Evolutionary conservation across 2,797 vertebrate genomes (phyloP), one percentile per base, ranked within the genome.

Genomic region (Tenualosa thibaudeaui): DNA sequence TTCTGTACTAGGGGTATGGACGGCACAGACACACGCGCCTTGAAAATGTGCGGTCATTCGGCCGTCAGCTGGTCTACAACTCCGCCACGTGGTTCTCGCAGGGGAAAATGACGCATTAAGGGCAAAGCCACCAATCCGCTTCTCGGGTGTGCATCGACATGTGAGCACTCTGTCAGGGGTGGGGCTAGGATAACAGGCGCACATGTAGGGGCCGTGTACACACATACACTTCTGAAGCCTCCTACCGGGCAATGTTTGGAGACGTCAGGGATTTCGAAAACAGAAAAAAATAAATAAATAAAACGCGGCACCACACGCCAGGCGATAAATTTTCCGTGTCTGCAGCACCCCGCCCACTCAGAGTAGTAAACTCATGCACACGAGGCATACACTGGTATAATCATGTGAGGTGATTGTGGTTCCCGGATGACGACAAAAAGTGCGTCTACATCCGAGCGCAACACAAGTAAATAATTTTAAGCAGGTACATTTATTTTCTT

Each of bases 131-230:
- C 86, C 89, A 91, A 88, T 90, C 82, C 81, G 49, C 83, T 17
- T 26, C 15, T 56, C 83, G 78, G 60, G 88, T 84, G 89, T 90
- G 88, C 87, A 82, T 75, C 37, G 75, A 88, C 89, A 88, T 88
- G 89, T 89, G 89, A 88, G 85, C 26, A 7, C 50, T 50, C 54
- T 8, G 78, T 49, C n/a, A 17, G 84, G 56, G 82, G 81, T 81
- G 65, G 49, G 24, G n/a, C 56, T 26, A 19, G 26, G 24, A 81
- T 22, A 81, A 68, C 46, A 78, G 37, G 51, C 46, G 85, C 88
- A 89, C 88, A 85, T 88, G 89, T 84, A 40, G 60, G 86, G 85
- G 89, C 93, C 92, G 91, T 81, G 82, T 78, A 78, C 40, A 15
- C 17, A 78, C 71, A 46, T 10, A 78, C 17, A 78, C 40, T 78